phyloP scores from a whole-genome alignment of 2,888 invertebrate species.

The Lydus trimaculatus region DNA sequence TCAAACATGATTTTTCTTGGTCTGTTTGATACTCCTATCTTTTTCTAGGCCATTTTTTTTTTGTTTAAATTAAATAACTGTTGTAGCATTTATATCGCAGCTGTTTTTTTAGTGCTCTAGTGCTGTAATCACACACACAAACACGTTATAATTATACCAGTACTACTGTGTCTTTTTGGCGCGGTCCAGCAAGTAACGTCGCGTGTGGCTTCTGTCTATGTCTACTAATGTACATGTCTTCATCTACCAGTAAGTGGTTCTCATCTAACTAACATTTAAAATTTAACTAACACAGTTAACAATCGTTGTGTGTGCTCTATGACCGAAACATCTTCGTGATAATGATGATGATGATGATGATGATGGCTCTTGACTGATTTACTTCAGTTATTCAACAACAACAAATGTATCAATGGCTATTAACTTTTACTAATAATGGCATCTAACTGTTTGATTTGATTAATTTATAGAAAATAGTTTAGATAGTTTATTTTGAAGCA shows the following conservation, averaged over 20 bases:
- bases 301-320: background rate
- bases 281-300: conserved; percentile 20
- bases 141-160: conserved; percentile 44
- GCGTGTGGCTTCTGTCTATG: conserved; percentile 60
- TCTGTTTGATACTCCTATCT: conserved; percentile 36
- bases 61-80: too few species aligned
- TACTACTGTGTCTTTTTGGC: conserved; percentile 48
- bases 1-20: background rate
- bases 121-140: conserved; percentile 46
- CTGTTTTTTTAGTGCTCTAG: conserved; percentile 47
- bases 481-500: background rate
- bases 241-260: conserved; percentile 59
- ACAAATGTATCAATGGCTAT: background rate
- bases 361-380: too few species aligned
- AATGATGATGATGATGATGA: background rate
- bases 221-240: conserved; percentile 60
- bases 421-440: background rate
- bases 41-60: conserved; percentile 17
- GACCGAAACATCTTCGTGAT: conserved; percentile 8
- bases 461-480: background rate
- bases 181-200: conserved; percentile 47
- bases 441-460: background rate
- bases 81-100: conserved; percentile 43
- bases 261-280: conserved; percentile 53
- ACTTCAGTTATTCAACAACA: background rate